Evolutionary conservation across 2,888 invertebrate species (phyloP), one percentile per base, ranked within the genome.

Genomic region (Eumacrocentrus americanus): DNA sequence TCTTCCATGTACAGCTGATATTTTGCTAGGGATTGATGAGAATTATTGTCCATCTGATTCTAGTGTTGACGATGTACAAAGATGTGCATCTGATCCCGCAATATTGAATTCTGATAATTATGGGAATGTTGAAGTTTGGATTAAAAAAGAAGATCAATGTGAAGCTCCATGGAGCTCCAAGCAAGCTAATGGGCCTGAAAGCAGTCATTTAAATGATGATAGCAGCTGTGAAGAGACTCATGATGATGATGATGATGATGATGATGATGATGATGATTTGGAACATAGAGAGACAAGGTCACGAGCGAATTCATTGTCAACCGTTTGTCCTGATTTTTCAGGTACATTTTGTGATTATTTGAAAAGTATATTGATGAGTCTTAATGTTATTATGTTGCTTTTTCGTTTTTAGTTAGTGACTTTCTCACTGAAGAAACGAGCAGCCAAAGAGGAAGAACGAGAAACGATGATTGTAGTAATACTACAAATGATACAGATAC

Each of bases 141-240:
- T 54, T 3, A 54, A 54, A 18, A 44, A 54, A 18, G 53, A 54
- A 18, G 53, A 18, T 22, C 29, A 40, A 6, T 42, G 53, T 42
- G 53, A 54, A 16, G 40, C 42, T 7, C 14, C 12, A 29, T 54
- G 42, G 53, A 4, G 5, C 37, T 37, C 5, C 9, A n/a, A n/a
- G n/a, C n/a, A n/a, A n/a, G n/a, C n/a, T n/a, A n/a, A n/a, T n/a
- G n/a, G n/a, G n/a, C n/a, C n/a, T n/a, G n/a, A n/a, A n/a, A n/a
- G n/a, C n/a, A n/a, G n/a, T n/a, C n/a, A n/a, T n/a, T n/a, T n/a
- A n/a, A n/a, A n/a, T n/a, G n/a, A n/a, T n/a, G n/a, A n/a, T n/a
- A n/a, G n/a, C n/a, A n/a, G n/a, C n/a, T n/a, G n/a, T n/a, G n/a
- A n/a, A n/a, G n/a, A n/a, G n/a, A n/a, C n/a, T n/a, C n/a, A n/a